Base-by-base conservation (phyloP, 2,797 vertebrate genomes). In the Enteromius radiatus region DNA sequence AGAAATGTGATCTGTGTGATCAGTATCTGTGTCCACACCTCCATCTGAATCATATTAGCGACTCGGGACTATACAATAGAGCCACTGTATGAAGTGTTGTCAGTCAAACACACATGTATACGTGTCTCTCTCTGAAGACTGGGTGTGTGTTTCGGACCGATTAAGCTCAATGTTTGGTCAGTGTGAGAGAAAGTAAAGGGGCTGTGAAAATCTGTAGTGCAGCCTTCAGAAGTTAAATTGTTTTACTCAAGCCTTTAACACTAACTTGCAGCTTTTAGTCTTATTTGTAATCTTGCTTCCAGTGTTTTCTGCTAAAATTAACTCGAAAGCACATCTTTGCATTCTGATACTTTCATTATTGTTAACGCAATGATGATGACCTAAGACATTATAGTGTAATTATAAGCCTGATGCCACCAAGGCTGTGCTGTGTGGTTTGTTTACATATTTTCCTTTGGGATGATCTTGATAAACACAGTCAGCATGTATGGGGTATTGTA, bases 11-110 rank as follows among this genome's bases (percentile, higher is more conserved):
- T 52, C 7, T 21, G 21, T 49, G n/a, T 67, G 33, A 38, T 68
- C 33, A 54, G 15, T 79, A 52, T 78, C 31, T 17, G 14, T 68
- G 45, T 41, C 64, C 64, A 79, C 33, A 79, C 64, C 64, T 68
- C 4, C 33, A 12, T 79, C 59, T 68, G 33, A 68, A 56, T 79
- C 33, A 69, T 52, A 68, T 69, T 79, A 54, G 76, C 12, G 0
- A 19, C 26, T 64, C 26, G 0, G 71, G 54, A 12, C 15, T 4
- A 15, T 4, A 78, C 47, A 78, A 68, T 79, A 68, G 28, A 67
- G 61, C 21, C 28, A 19, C 45, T 52, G 26, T 77, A 23, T 52
- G 14, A 68, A 56, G 45, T 33, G 5, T n/a, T 28, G 47, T 79
- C 77, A 54, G 6, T 56, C 33, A 68, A 41, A 68, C 9, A 36